Base-by-base conservation (phyloP, 2,888 invertebrate genomes). In the Ommatoiulus sabulosus region DNA sequence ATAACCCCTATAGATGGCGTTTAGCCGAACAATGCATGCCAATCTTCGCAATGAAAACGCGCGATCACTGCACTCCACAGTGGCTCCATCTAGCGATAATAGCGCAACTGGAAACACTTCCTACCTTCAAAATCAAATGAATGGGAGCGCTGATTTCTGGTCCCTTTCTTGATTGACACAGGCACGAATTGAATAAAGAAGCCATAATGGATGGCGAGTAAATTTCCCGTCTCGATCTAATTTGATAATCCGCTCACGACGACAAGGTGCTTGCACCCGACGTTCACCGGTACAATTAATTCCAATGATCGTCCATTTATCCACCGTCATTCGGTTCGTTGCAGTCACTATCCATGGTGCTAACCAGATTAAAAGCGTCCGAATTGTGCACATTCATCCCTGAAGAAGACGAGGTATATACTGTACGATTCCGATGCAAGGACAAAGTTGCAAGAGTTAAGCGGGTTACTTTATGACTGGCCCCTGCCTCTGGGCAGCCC, bases 71-170 rank as follows among this genome's bases (percentile, higher is more conserved):
- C 46, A 4, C 46, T 8, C 46, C 46, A 8, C 46, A 2, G 46
- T 46, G 46, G 46, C 46, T 46, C 46, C 46, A 7, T 12, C 46
- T 46, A 12, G 3, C 46, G 46, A 35, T 0, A 35, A 35, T 46
- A 7, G 46, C 46, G 8, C 46, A 7, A 46, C 3, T 12, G 46
- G 46, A 7, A 10, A 46, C 46, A 10, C 46, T 57, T 4, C 86
- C 48, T 86, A 86, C 86, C 86, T 86, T 86, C 12, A 46, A 44
- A 24, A 86, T 86, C 24, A 86, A n/a, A 86, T 86, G 86, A 86
- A 86, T 86, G 44, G 86, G 86, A n/a, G 86, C 86, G 46, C 86
- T 86, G 24, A 86, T 46, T 86, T 86, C 86, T 12, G 86, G 86
- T 86, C 86, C 46, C 44, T 86, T 86, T 17, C 12, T 46, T 43